These are phyloP conservation scores for Hydrolagus colliei DNA, from an alignment of 2,797 vertebrate species.

Conservation along the genomic window DNA sequence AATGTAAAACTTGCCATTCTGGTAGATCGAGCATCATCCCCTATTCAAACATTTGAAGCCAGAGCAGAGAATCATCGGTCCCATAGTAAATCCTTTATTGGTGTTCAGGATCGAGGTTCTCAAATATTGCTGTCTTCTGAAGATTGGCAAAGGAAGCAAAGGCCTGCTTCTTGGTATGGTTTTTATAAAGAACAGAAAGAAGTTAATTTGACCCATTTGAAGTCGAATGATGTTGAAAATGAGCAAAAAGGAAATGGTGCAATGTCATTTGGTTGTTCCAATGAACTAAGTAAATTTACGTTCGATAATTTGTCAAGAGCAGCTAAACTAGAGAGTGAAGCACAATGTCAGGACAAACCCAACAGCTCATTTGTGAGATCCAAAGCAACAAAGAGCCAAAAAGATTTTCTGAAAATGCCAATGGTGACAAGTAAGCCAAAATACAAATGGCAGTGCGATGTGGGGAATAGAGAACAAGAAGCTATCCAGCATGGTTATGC, in stretches of 20 bases:
- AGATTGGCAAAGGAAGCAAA: conserved; percentile 39
- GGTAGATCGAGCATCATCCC: conserved; percentile 86
- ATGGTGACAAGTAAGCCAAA: background rate
- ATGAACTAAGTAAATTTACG: conserved; percentile 4
- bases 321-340: background rate
- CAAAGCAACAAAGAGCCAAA: background rate
- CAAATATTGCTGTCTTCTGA: conserved; percentile 35
- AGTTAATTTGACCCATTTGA: background rate
- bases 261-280: background rate
- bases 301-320: background rate
- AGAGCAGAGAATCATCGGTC: conserved; percentile 40
- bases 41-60: conserved; percentile 74
- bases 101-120: conserved; percentile 35
- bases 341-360: background rate
- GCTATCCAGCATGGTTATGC: background rate
- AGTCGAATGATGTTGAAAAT: background rate
- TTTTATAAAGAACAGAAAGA: conserved; percentile 24
- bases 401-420: background rate
- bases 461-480: background rate
- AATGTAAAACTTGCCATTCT: conserved; percentile 46
- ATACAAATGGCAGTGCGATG: background rate
- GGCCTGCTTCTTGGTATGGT: conserved; percentile 31
- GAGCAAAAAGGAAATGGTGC: background rate
- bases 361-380: background rate
- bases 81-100: conserved; percentile 40